Percentiles rank a stretch among this genome's conserved stretches.
phyloP scores from a whole-genome alignment of 2,888 invertebrate species.

The Drosophila peninsularis region DNA sequence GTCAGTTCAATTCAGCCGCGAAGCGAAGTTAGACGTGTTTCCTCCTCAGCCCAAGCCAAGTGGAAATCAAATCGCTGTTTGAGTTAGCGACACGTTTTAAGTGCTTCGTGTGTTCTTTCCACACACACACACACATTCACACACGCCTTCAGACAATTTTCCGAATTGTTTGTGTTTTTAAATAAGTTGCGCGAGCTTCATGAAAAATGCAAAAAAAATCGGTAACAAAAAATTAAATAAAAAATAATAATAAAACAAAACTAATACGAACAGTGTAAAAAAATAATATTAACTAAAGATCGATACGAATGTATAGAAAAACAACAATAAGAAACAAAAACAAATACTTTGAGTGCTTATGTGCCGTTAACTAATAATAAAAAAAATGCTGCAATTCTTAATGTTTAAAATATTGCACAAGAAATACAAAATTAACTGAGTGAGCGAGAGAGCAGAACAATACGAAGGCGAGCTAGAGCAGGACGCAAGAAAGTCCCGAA shows the following conservation, averaged over 20 bases:
- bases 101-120: conserved; percentile 73
- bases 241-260: conserved; percentile 2
- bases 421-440: conserved; percentile 76
- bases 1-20: conserved; percentile 75
- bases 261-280: conserved; percentile 45
- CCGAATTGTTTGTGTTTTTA: conserved; percentile 74
- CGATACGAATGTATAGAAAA: conserved; percentile 22
- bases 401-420: conserved; percentile 74
- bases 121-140: conserved; percentile 3
- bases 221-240: conserved; percentile 20
- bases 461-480: conserved; percentile 24
- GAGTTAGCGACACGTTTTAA: conserved; percentile 80
- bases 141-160: conserved; percentile 41
- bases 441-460: conserved; percentile 32
- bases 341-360: conserved; percentile 55
- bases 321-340: conserved; percentile 17
- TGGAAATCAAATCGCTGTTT: conserved; percentile 55
- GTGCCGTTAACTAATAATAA: conserved; percentile 22
- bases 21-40: conserved; percentile 85
- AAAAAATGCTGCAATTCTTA: conserved; percentile 72
- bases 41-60: conserved; percentile 63
- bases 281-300: conserved; percentile 17
- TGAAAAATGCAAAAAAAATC: conserved; percentile 72
- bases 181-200: conserved; percentile 61
- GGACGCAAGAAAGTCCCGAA: conserved; percentile 38